Evolutionary conservation across 1,140 invertebrate genomes (phyloP), one percentile per base, ranked within the genome.

Genomic region (Diabrotica undecimpunctata): DNA sequence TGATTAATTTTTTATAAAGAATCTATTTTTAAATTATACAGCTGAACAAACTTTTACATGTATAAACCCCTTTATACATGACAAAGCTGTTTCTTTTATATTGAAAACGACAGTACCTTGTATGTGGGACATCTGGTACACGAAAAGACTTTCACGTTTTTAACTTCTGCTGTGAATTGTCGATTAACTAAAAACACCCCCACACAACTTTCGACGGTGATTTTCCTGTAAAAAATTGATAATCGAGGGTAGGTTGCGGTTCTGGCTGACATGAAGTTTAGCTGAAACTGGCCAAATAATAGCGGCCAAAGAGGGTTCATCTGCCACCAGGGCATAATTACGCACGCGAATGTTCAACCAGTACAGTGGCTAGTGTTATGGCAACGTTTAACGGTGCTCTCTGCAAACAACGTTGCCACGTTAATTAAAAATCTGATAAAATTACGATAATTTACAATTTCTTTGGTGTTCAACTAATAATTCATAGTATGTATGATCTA

Each of bases 301-400:
- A 39, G 61, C 61, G 12, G 8, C 50, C 25, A 62, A 62, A 39
- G 51, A 25, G 61, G 51, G 50, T 13, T 62, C 61, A 62, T 62
- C 61, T 54, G 61, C 61, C 61, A 62, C 61, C 8, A 62, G 61
- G 13, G 61, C 51, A 37, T 53, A 54, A 62, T 62, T 62, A 54
- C 14, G 25, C 50, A 62, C 61, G 61, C 50, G 51, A 62, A 62
- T 62, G 61, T 54, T 62, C 4, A 62, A 62, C 61, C n/a, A 50
- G 7, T 50, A 60, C 11, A 25, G 61, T 62, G 50, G 52, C 35
- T 53, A 38, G 61, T 52, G 14, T 61, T 51, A n/a, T 14, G 14
- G 38, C 59, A 61, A 14, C 51, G 61, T 60, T 60, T 60, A 60
- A 60, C 58, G 58, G 14, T 8, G 25, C 25, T 35, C 39, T 12